These are phyloP conservation scores for Cynocephalus volans DNA, from an alignment of 2,113 vertebrate genomes.

Conservation along the genomic window DNA sequence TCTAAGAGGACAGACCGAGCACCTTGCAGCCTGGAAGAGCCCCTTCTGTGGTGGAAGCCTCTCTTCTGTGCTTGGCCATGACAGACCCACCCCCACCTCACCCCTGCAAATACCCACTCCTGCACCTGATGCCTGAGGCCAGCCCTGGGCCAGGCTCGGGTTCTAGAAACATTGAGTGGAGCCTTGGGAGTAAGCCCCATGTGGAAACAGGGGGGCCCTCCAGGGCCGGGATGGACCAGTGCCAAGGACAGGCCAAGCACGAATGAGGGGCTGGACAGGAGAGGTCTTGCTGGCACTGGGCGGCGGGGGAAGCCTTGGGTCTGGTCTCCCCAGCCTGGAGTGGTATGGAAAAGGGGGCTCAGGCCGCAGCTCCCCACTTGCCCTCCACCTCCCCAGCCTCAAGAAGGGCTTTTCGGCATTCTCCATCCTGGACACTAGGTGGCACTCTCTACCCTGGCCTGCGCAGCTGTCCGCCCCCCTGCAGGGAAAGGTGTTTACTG, in stretches of 20 bases:
- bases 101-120: background rate
- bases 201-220: background rate
- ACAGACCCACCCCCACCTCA: background rate
- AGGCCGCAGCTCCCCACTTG: too few species aligned
- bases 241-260: background rate
- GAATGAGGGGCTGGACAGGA: background rate
- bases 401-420: background rate
- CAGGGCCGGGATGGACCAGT: background rate
- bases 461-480: background rate
- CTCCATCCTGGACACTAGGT: conserved; percentile 62
- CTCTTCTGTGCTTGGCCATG: background rate
- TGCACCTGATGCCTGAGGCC: background rate
- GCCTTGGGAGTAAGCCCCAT: background rate
- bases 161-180: background rate
- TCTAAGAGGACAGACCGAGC: accelerated
- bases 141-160: background rate
- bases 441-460: conserved; percentile 54
- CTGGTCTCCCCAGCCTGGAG: background rate
- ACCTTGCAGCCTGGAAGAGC: background rate
- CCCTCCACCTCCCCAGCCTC: accelerated
- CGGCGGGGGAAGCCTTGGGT: too few species aligned
- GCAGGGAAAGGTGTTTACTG: conserved; percentile 59
- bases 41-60: background rate
- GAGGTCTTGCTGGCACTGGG: background rate
- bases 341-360: background rate